Evolutionary conservation across 2,113 vertebrate species (phyloP).

Genomic region (Antennarius striatus): DNA sequence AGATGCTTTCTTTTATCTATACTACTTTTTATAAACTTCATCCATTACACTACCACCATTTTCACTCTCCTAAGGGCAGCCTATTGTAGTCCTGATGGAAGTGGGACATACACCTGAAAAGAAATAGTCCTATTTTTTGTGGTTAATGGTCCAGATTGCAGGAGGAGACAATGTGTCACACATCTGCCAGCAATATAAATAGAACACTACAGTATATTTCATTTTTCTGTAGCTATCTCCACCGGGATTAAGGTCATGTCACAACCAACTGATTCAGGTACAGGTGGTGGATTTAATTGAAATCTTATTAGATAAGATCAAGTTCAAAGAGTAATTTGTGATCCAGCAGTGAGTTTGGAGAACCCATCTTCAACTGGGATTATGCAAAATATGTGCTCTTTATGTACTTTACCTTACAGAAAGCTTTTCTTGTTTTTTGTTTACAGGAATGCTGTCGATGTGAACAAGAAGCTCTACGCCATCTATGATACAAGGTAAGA

Average conservation of each 20-base stretch:
- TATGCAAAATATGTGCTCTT: not conserved
- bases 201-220: not conserved
- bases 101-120: slow-evolving; percentile 34
- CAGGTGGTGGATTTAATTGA: not conserved
- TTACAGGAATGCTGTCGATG: slow-evolving; percentile 92
- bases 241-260: too few species aligned
- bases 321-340: slow-evolving; percentile 6
- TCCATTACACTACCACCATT: too few species aligned
- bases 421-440: slow-evolving; percentile 36
- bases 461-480: slow-evolving; percentile 91
- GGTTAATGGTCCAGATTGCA: slow-evolving; percentile 30
- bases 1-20: too few species aligned
- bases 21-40: too few species aligned
- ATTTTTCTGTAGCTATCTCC: slow-evolving; percentile 1
- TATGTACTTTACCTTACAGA: not conserved
- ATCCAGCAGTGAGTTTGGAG: not conserved
- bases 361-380: not conserved
- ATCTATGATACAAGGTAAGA: slow-evolving; percentile 94
- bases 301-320: not conserved
- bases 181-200: slow-evolving; percentile 9
- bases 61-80: not conserved
- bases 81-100: slow-evolving; percentile 18
- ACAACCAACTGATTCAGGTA: not conserved
- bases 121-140: slow-evolving; percentile 15
- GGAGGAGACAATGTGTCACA: slow-evolving; percentile 14